These are phyloP conservation scores for Drosophila suzukii DNA, from an alignment of 1,140 invertebrate species.

Conservation along the genomic window DNA sequence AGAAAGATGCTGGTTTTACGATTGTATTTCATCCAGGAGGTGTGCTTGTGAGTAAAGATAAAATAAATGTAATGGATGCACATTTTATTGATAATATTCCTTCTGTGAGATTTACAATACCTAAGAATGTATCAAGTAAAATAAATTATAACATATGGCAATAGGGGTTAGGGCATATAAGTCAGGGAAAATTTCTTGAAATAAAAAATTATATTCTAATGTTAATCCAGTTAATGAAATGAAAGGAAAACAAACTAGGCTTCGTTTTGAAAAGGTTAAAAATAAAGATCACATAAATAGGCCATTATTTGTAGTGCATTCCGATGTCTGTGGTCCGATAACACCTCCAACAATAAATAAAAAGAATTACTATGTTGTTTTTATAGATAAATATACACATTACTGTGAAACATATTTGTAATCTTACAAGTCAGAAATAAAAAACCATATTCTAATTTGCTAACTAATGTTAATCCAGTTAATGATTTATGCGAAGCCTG, in stretches of 20 bases:
- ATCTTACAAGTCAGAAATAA: not conserved
- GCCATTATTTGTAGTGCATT: not conserved
- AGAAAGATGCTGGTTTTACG: conserved; percentile 30
- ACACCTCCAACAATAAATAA: conserved; percentile 1
- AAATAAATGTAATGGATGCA: conserved; percentile 17
- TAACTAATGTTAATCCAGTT: not conserved
- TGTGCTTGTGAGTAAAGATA: conserved; percentile 17
- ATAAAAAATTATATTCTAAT: not conserved
- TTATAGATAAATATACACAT: not conserved
- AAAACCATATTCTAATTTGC: too few species aligned
- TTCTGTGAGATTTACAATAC: not conserved
- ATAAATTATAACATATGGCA: conserved; percentile 3
- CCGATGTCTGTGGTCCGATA: not conserved
- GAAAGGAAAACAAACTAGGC: not conserved
- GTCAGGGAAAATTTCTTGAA: not conserved
- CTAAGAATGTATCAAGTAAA: not conserved
- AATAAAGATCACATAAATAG: not conserved
- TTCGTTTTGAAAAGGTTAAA: not conserved
- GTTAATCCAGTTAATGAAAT: not conserved
- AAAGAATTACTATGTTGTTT: conserved; percentile 2
- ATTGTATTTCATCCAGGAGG: conserved; percentile 23
- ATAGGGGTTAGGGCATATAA: not conserved
- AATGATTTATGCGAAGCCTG: too few species aligned
- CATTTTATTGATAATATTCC: conserved; percentile 54
- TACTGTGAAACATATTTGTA: not conserved